Evolutionary conservation across 2,797 vertebrate species (phyloP).

Genomic region (Apodemus agrarius): DNA sequence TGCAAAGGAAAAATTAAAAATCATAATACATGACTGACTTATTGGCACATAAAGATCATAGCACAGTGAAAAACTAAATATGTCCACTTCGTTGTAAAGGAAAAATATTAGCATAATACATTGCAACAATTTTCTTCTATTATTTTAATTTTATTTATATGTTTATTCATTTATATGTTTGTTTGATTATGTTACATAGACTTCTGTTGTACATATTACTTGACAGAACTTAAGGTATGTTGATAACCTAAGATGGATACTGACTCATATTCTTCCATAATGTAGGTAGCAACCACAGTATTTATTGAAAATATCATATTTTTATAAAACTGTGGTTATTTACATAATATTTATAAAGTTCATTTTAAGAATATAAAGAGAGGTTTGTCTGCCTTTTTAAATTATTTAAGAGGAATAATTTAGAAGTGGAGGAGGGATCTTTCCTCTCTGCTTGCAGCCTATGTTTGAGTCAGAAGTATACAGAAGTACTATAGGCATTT

Average conservation of each 20-base stretch:
- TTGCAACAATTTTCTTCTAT: not conserved
- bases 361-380: not conserved
- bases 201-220: not conserved
- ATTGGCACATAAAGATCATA: not conserved
- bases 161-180: slow-evolving; percentile 70
- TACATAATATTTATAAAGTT: not conserved
- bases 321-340: not conserved
- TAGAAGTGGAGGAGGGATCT: not conserved
- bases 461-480: not conserved
- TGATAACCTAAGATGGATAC: not conserved
- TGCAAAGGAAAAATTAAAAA: slow-evolving; percentile 53
- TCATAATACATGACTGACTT: slow-evolving; percentile 54
- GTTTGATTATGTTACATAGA: slow-evolving; percentile 7
- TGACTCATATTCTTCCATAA: not conserved
- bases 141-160: slow-evolving; percentile 60
- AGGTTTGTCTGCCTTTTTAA: not conserved
- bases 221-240: slow-evolving; percentile 40
- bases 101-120: slow-evolving; percentile 55
- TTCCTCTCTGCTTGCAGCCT: not conserved
- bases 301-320: slow-evolving; percentile 35
- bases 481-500: not conserved
- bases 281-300: not conserved
- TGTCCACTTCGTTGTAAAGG: slow-evolving; percentile 61
- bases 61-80: not conserved
- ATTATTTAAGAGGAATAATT: not conserved